Percentiles rank a stretch among this genome's conserved stretches.
phyloP scores from a whole-genome alignment of 2,888 invertebrate species.

The Leptopilina syphax region DNA sequence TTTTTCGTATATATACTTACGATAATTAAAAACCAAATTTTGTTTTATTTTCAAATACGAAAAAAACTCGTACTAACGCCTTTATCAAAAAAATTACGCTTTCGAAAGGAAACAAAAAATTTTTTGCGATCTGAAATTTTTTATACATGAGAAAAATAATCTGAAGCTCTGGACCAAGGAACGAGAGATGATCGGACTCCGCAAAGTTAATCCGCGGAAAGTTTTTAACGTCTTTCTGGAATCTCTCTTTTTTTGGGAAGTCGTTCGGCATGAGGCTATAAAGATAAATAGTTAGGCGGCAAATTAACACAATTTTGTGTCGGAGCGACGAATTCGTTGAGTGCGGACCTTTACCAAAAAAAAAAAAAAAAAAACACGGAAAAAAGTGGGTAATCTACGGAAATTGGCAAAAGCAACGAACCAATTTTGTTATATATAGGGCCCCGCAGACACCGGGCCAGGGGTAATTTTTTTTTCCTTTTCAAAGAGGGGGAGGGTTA shows the following conservation, averaged over 20 bases:
- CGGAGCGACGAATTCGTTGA: conserved; percentile 58
- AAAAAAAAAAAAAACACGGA: not conserved
- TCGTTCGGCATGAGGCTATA: conserved; percentile 67
- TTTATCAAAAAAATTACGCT: not conserved
- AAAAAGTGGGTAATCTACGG: conserved; percentile 67
- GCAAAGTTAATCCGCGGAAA: conserved; percentile 58
- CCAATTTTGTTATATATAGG: conserved; percentile 70
- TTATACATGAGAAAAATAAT: conserved; percentile 28
- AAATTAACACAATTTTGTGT: conserved; percentile 75
- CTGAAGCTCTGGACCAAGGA: not conserved
- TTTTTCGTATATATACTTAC: too few relatives aligned
- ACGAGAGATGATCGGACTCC: conserved; percentile 15
- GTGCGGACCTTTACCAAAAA: conserved; percentile 44
- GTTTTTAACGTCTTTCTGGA: conserved; percentile 67
- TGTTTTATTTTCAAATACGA: too few relatives aligned
- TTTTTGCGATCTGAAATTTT: conserved; percentile 10
- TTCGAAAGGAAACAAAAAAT: not conserved
- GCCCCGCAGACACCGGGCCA: conserved; percentile 70
- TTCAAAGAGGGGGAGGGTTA: conserved; percentile 65
- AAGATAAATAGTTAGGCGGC: conserved; percentile 75
- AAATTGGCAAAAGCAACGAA: conserved; percentile 73
- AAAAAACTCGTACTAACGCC: not conserved
- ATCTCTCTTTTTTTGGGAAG: conserved; percentile 59
- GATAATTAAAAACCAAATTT: too few relatives aligned
- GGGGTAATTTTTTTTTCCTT: conserved; percentile 64